A percentile compares a stretch with the other conserved stretches of the same genome.
These are phyloP conservation scores for Scaptomyza reducta DNA, from an alignment of 2,888 invertebrate species.

Conservation along the genomic window DNA sequence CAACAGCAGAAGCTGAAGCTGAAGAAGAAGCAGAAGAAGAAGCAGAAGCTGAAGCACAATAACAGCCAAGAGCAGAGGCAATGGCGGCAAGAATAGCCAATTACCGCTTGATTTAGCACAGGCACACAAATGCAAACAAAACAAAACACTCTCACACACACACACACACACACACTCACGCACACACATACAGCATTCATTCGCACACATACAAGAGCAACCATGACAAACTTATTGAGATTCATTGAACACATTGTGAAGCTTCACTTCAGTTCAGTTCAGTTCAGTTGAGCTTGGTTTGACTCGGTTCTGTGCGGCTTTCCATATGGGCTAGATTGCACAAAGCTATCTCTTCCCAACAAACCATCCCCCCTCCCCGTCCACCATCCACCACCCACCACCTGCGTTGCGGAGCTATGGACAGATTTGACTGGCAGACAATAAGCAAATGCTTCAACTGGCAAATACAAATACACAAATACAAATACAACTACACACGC, in stretches of 20 bases:
- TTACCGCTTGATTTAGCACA: slow-evolving; percentile 78
- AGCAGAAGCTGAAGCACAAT: slow-evolving; percentile 17
- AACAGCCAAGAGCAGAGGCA: not conserved
- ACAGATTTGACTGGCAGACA: slow-evolving; percentile 60
- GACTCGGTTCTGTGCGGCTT: slow-evolving; percentile 9
- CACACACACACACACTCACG: not conserved
- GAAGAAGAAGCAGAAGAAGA: slow-evolving; percentile 5
- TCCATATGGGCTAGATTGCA: slow-evolving; percentile 12
- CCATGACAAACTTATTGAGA: slow-evolving; percentile 73
- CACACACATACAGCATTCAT: not conserved
- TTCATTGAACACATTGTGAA: slow-evolving; percentile 75
- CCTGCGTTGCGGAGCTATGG: not conserved
- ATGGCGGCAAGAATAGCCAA: slow-evolving; percentile 64
- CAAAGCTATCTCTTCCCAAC: slow-evolving; percentile 1
- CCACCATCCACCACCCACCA: no score
- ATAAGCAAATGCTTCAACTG: slow-evolving; percentile 73
- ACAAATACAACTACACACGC: slow-evolving; percentile 50
- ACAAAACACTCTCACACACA: slow-evolving; percentile 33
- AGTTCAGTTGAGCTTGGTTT: slow-evolving; percentile 20
- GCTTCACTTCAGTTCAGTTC: slow-evolving; percentile 46
- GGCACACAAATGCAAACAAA: slow-evolving; percentile 66
- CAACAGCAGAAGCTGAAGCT: slow-evolving; percentile 36
- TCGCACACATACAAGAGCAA: slow-evolving; percentile 19
- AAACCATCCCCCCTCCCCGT: not conserved
- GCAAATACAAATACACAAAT: slow-evolving; percentile 74